A percentile compares a stretch with the other conserved stretches of the same genome.
Evolutionary conservation across 2,113 vertebrate species (phyloP).

Genomic region (Grus americana): DNA sequence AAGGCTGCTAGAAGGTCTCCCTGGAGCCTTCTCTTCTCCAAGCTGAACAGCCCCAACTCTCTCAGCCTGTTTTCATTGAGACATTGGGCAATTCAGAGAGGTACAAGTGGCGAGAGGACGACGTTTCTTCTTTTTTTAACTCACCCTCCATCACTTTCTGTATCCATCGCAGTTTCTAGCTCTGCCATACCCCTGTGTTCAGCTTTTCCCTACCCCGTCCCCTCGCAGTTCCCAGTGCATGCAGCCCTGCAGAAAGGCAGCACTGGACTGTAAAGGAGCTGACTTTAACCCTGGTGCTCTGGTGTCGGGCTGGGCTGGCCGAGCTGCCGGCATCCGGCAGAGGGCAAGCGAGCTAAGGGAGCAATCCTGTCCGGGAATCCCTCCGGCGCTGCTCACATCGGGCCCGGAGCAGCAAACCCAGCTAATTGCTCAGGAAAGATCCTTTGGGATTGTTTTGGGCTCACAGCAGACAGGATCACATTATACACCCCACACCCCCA

Average conservation of each 20-base stretch:
- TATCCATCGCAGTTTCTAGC: not conserved
- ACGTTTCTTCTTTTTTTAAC: not conserved
- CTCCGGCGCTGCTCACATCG: not conserved
- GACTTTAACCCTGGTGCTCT: not conserved
- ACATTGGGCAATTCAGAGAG: not conserved
- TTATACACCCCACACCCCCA: not conserved
- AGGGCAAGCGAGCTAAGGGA: constrained; percentile 11
- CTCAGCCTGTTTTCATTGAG: not conserved
- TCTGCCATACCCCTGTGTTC: not conserved
- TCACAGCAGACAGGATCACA: not conserved
- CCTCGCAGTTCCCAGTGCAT: not conserved
- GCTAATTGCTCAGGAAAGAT: not conserved
- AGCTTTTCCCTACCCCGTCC: not conserved
- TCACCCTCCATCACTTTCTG: not conserved
- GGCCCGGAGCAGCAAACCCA: not conserved
- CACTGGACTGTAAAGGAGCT: not conserved
- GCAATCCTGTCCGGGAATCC: not conserved
- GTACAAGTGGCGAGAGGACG: not conserved
- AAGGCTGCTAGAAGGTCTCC: no score
- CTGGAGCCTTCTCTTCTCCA: no score
- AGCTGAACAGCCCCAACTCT: no score
- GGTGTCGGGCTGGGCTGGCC: not conserved
- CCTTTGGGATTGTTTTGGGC: not conserved
- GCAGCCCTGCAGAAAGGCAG: not conserved
- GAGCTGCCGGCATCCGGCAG: not conserved